Percentiles rank a stretch among this genome's conserved stretches.
Evolutionary conservation across 2,888 invertebrate species (phyloP).

Genomic region (Pseudococcus jackbeardsleyi): DNA sequence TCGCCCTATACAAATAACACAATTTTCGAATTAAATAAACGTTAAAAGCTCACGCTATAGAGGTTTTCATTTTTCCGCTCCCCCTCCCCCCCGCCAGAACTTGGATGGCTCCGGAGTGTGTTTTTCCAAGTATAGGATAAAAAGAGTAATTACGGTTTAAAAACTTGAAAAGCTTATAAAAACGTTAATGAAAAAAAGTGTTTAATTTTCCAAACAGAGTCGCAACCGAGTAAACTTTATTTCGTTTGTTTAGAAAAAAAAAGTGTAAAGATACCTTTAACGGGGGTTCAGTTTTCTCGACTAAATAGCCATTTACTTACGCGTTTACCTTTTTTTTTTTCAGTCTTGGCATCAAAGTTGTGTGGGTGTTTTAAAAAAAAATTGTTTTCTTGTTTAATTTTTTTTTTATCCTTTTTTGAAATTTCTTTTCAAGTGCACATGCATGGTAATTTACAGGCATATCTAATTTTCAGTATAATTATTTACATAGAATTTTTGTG

Average conservation of each 20-base stretch:
- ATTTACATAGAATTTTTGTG: too few species aligned
- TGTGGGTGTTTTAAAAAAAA: background rate
- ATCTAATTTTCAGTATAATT: too few species aligned
- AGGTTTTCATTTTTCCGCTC: conserved; percentile 21
- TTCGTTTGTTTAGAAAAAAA: background rate
- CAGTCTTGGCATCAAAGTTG: too few species aligned
- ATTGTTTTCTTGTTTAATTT: too few species aligned
- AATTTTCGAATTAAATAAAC: conserved; percentile 63
- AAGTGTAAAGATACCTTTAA: conserved; percentile 25
- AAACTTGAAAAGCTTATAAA: conserved; percentile 48
- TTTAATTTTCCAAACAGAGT: conserved; percentile 49
- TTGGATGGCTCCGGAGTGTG: background rate
- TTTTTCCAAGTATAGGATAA: conserved; percentile 12
- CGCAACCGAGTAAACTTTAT: conserved; percentile 34
- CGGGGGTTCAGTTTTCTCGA: background rate
- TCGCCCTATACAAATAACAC: conserved; percentile 59
- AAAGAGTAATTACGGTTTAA: conserved; percentile 41
- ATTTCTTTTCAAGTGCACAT: too few species aligned
- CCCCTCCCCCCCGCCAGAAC: background rate
- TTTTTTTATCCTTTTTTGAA: too few species aligned
- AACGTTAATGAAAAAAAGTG: conserved; percentile 43
- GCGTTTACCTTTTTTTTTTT: background rate
- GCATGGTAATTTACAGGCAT: too few species aligned
- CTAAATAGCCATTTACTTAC: background rate
- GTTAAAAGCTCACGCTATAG: conserved; percentile 60